Evolutionary conservation across 2,113 vertebrate genomes (phyloP), one percentile per base, ranked within the genome.

Genomic region (Chascanopsetta lugubris): DNA sequence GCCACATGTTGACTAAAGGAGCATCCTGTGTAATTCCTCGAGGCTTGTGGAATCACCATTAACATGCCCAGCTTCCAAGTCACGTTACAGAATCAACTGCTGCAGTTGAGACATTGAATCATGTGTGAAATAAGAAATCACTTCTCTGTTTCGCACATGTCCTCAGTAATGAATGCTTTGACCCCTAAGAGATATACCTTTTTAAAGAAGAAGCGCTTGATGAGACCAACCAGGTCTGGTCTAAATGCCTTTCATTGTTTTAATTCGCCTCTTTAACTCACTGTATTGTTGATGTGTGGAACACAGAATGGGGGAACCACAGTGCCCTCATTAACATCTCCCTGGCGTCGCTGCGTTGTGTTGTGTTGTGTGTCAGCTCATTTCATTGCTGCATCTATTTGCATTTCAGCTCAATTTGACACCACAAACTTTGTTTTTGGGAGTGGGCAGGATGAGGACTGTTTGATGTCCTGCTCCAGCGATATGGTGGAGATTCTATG

Each of bases 371-470:
- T 53, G 50, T 53, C 50, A 32, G 29, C 18, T 53, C 27, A 8
- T 53, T 29, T 30, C 17, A 53, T 17, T 27, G 7, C 27, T 53
- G 29, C 9, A 53, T 53, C 50, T 53, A 17, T 53, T 53, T 53
- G n/a, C 50, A 53, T 29, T 6, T 30, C 5, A 9, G 29, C 50
- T 32, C 18, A 53, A 25, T 32, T 7, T 9, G 9, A 11, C 50
- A 27, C 4, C 47, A 45, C 43, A 53, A 21, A 53, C 50, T 30
- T 32, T 53, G 50, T 32, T 32, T 5, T 30, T 12, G 27, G n/a
- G 10, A 30, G 29, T 29, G 8, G 27, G 50, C 50, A 32, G 50
- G 29, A 12, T 21, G 6, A 32, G 0, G 27, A 21, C 50, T 53
- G 50, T 21, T 32, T 53, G 32, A 30, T 32, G n/a, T 53, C 27